Evolutionary conservation across 1,140 invertebrate species (phyloP).

Genomic region (Zaprionus africanus): DNA sequence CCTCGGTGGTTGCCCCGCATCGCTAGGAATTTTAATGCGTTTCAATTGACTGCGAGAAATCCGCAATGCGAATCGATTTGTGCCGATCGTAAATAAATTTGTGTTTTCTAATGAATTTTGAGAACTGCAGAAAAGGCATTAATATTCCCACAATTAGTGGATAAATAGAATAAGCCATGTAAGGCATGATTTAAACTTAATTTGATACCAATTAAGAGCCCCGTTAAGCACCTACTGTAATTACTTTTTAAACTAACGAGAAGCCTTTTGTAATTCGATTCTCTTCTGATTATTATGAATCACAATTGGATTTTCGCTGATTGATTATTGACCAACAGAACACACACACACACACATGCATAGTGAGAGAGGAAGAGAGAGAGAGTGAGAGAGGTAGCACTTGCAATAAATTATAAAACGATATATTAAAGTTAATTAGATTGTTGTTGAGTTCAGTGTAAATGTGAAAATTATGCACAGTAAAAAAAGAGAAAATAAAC

Average conservation of each 20-base stretch:
- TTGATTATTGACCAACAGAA: background rate
- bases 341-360: too few species aligned
- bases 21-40: background rate
- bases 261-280: conserved; percentile 1
- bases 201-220: too few species aligned
- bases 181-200: too few species aligned
- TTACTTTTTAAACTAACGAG: background rate
- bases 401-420: background rate
- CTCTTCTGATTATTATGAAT: background rate
- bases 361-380: background rate
- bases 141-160: background rate
- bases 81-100: conserved; percentile 4
- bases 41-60: background rate
- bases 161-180: background rate
- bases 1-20: conserved; percentile 1
- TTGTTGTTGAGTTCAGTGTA: background rate
- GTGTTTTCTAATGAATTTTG: background rate
- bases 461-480: background rate
- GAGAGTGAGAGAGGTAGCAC: background rate
- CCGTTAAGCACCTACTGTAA: too few species aligned
- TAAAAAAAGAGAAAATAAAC: background rate
- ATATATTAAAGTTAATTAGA: conserved; percentile 9
- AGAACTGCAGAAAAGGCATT: background rate
- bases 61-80: too few species aligned
- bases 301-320: background rate